These are phyloP conservation scores for Cremastobaeus sp. DNA, from an alignment of 2,888 invertebrate genomes.

Conservation along the genomic window DNA sequence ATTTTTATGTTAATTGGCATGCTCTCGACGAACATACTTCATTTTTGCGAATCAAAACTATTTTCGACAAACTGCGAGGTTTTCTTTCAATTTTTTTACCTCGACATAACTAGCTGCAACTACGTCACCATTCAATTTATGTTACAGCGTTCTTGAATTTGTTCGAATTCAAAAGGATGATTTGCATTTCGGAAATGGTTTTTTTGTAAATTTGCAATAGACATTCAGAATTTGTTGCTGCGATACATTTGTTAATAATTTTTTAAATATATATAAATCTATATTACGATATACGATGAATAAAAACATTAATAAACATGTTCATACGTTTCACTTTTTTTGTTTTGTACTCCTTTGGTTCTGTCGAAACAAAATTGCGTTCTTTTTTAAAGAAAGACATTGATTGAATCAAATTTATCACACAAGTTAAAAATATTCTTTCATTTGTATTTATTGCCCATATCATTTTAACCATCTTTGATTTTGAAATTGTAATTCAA, in stretches of 20 bases:
- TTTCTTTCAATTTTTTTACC: constrained; percentile 2
- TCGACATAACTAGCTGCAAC: constrained; percentile 5
- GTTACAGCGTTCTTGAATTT: not conserved
- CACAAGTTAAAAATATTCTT: constrained; percentile 1
- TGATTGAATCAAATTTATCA: no score
- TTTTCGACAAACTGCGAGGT: not conserved
- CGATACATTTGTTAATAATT: constrained; percentile 53
- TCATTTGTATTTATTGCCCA: no score
- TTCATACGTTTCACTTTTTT: constrained; percentile 33
- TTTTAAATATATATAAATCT: constrained; percentile 45
- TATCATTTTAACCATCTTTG: no score
- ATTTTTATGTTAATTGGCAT: not conserved
- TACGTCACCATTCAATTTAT: not conserved
- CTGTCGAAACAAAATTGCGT: not conserved
- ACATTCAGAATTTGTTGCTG: constrained; percentile 36
- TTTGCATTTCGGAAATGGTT: constrained; percentile 9
- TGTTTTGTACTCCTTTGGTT: constrained; percentile 1
- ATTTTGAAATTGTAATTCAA: no score
- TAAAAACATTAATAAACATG: constrained; percentile 44
- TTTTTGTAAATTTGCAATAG: constrained; percentile 21
- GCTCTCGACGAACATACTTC: not conserved
- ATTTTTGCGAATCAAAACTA: not conserved
- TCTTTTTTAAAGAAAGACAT: no score
- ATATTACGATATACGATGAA: constrained; percentile 41
- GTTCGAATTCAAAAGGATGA: not conserved